Evolutionary conservation across 2,797 vertebrate species (phyloP), one percentile per base, ranked within the genome.

Genomic region (Dendrocincla tyrannina): DNA sequence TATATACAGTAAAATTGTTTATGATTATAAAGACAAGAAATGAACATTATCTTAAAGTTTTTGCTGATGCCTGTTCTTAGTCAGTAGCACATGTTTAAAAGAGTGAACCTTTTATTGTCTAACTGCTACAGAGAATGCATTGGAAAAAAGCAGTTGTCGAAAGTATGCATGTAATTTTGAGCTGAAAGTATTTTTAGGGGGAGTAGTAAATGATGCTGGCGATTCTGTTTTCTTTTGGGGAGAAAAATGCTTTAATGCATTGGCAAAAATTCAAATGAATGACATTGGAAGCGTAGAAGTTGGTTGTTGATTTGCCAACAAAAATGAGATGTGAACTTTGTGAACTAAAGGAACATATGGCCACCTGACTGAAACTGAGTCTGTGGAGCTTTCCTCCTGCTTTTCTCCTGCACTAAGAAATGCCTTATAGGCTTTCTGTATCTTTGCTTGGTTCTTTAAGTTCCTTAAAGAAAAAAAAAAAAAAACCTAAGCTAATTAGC

Each of bases 81-180:
- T 74, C 58, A 87, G 74, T 58, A 82, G 25, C 66, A 53, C 1
- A 0, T 85, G n/a, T 94, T 93, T 73, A 90, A 85, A 82, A 55
- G 39, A 63, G 23, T 67, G 87, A 93, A 88, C 6, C 68, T 88
- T 89, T 95, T 91, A 67, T 56, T 87, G 58, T 91, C 89, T 89
- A 69, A 55, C 52, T 94, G 37, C 79, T 93, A 4, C 19, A 53
- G 80, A 75, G 63, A 87, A 85, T 44, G 14, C 30, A 53, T 32
- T 53, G 30, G 52, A 53, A 32, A 19, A 94, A 88, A 91, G 53
- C 63, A n/a, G 8, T 39, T 77, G 56, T 75, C 75, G 53, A 42
- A 96, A 83, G 37, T 25, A 84, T 77, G 79, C 28, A 30, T 70
- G 47, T 62, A 73, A 91, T 90, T 75, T 55, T 87, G 67, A 30